Conservation (phyloP, 2,113 vertebrate genomes). For the Reinhardtius hippoglossoides region DNA sequence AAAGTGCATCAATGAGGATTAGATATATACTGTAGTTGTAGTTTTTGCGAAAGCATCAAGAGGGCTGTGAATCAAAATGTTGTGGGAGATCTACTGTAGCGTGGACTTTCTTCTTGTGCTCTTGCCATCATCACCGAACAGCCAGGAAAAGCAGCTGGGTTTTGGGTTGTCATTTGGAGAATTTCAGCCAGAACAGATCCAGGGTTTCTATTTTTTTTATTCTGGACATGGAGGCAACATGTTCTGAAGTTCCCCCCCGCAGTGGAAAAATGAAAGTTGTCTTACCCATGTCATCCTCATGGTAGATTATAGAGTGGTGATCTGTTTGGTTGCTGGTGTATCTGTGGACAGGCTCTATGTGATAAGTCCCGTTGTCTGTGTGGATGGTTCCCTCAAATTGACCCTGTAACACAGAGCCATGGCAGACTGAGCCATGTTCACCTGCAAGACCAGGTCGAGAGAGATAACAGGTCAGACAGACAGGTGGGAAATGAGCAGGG, state of each 20-base stretch:
- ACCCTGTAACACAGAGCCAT: constrained; percentile 83
- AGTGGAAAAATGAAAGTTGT: background rate
- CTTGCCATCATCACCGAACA: constrained; percentile 1
- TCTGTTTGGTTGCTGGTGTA: constrained; percentile 47
- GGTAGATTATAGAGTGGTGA: constrained; percentile 86
- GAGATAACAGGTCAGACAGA: constrained; percentile 14
- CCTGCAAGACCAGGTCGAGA: constrained; percentile 65
- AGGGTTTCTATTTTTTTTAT: background rate
- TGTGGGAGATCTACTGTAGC: constrained; percentile 14
- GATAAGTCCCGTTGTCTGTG: constrained; percentile 82
- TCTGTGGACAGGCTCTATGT: constrained; percentile 78
- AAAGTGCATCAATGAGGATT: background rate
- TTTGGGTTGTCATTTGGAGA: background rate
- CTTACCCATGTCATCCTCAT: constrained; percentile 85
- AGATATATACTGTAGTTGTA: background rate
- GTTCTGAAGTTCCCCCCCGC: background rate
- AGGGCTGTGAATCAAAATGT: constrained; percentile 4
- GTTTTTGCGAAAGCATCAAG: constrained; percentile 8
- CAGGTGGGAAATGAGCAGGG: background rate
- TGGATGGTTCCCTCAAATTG: constrained; percentile 86
- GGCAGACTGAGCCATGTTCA: constrained; percentile 81
- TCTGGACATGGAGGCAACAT: background rate
- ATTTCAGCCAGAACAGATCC: background rate
- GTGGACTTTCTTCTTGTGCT: constrained; percentile 10
- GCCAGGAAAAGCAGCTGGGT: background rate